Conservation (phyloP, 2,888 invertebrate genomes). For the Troglohyphantes excavatus region DNA sequence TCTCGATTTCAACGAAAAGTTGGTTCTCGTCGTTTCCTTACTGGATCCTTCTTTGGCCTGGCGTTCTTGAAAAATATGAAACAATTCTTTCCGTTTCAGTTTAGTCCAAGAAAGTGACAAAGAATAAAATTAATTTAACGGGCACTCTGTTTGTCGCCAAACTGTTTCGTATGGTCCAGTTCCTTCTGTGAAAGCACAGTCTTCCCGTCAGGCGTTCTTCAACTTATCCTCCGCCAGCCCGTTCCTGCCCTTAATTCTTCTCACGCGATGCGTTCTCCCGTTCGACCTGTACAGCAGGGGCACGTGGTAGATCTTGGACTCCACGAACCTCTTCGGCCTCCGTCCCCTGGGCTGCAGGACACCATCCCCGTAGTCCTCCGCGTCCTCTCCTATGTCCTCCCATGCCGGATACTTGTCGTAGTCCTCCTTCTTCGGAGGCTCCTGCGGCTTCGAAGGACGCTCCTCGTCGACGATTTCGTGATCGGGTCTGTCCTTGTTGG, state of each 20-base stretch:
- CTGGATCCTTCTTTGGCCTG: too few relatives aligned
- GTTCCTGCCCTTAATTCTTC: neutral
- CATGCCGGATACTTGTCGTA: neutral
- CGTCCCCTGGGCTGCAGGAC: constrained; percentile 15
- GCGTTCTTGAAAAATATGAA: too few relatives aligned
- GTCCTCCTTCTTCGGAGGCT: neutral
- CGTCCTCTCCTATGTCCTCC: constrained; percentile 59
- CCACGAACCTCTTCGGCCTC: constrained; percentile 38
- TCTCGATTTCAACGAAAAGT: too few relatives aligned
- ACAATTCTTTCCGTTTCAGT: too few relatives aligned
- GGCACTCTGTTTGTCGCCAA: too few relatives aligned
- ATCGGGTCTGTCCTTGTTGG: neutral
- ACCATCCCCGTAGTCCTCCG: neutral
- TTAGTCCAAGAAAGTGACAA: too few relatives aligned
- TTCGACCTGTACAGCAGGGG: constrained; percentile 41
- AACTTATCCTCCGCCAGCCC: neutral
- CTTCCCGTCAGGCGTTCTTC: too few relatives aligned
- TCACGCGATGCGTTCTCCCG: constrained; percentile 32
- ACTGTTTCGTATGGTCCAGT: too few relatives aligned
- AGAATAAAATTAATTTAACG: too few relatives aligned
- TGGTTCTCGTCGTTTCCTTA: too few relatives aligned
- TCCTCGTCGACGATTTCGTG: neutral
- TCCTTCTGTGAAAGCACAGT: too few relatives aligned
- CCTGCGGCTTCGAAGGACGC: neutral
- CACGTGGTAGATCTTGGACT: constrained; percentile 63